Base-by-base conservation (phyloP, 2,113 vertebrate species). In the Callipepla squamata region DNA sequence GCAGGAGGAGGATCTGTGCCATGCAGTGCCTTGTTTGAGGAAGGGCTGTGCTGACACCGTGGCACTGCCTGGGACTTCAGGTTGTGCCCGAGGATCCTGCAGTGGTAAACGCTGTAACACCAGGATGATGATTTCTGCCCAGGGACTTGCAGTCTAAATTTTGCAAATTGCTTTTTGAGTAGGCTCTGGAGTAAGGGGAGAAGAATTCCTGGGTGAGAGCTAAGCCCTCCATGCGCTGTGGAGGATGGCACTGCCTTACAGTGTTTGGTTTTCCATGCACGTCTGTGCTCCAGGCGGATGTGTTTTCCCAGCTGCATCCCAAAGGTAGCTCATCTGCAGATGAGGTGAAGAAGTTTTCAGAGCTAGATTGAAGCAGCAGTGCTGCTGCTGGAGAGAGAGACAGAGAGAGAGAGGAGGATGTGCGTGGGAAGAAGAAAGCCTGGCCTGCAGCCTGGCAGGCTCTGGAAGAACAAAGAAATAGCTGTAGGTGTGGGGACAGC, bases 191-290 rank as follows among this genome's bases (percentile, higher is more conserved):
- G 42, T 32, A 81, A 50, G 70, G 44, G 14, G 23, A 13, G 58
- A 45, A 59, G 53, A n/a, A 19, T 55, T 67, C 18, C 7, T 32
- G 45, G 66, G 42, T 18, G 79, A 73, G 73, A 47, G 14, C 48
- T 44, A 19, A 55, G 47, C 23, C 7, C 53, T 36, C 34, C 0
- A 0, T 42, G 51, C 13, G 0, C 59, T 66, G 40, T 40, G 40
- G 58, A 25, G 45, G 7, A 15, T 21, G 32, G 58, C 18, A 9
- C n/a, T 72, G 59, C 45, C 38, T 34, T 40, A 4, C 3, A 57
- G 25, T n/a, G 26, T 17, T 1, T 16, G 6, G 6, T 66, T 70
- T 85, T 40, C 69, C 57, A 28, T 45, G 12, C 8, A 3, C 7
- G n/a, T 38, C 1, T 22, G 68, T 58, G 0, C 57, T 58, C 26